These are phyloP conservation scores for Monarcha castaneiventris DNA, from an alignment of 2,113 vertebrate genomes.

Conservation along the genomic window DNA sequence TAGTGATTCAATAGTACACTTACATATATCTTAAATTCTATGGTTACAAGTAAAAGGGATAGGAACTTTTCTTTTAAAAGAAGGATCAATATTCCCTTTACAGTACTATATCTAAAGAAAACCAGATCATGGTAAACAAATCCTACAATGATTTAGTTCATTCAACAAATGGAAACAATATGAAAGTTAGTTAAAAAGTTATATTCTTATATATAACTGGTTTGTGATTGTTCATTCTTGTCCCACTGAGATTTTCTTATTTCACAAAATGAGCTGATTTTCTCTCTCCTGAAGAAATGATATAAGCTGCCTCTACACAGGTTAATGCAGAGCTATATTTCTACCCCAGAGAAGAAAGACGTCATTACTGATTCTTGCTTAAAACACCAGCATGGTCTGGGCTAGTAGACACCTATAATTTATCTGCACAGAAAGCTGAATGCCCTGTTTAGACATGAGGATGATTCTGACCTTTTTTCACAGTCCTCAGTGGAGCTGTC, in stretches of 20 bases:
- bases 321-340: not conserved
- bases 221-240: not conserved
- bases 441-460: not conserved
- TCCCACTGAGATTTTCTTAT: not conserved
- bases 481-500: not conserved
- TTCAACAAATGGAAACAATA: not conserved
- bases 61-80: not conserved
- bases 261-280: not conserved
- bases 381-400: not conserved
- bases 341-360: not conserved
- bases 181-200: not conserved
- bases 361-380: not conserved
- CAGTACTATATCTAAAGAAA: not conserved
- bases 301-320: not conserved
- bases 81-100: not conserved
- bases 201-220: not conserved
- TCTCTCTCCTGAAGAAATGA: not conserved
- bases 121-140: not conserved
- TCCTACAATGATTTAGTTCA: not conserved
- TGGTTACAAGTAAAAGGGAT: not conserved
- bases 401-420: not conserved
- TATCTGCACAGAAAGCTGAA: not conserved
- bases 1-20: not conserved
- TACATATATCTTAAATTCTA: not conserved
- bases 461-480: not conserved